Evolutionary conservation across 1,140 invertebrate species (phyloP), one percentile per base, ranked within the genome.

Genomic region (Eufriesea mexicana): DNA sequence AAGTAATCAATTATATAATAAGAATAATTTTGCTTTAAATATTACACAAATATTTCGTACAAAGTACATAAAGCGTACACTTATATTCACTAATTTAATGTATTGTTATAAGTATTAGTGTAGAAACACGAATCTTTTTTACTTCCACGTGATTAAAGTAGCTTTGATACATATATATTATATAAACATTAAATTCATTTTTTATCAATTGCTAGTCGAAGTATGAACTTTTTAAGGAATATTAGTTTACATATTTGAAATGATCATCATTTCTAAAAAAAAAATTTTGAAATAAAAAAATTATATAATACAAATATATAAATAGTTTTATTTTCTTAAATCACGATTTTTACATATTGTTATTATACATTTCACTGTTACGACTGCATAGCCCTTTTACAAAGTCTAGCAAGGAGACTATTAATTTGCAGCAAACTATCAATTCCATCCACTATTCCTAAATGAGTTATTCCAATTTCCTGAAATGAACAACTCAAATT

Each of bases 211-310:
- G 47, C 78, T 82, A 82, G 67, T 82, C 73, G 2, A 79, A 70
- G 6, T 66, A 67, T 66, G 35, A 35, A 35, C 35, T 2, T 16
- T 12, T 54, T n/a, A n/a, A n/a, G n/a, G n/a, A 64, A 54, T 35
- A 28, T 45, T 70, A 25, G 18, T 70, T 45, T 14, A 61, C 2
- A 25, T 51, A 49, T 66, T n/a, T 18, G 9, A 64, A 66, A 70
- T 10, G 23, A 64, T 54, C 18, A 61, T 28, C 8, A 18, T 28
- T 49, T 35, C 14, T 2, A n/a, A 51, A 16, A 18, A 49, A 79
- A n/a, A 45, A 71, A 20, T 25, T 82, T 57, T 67, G 8, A 49
- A 82, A 72, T 88, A 80, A 83, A 75, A 23, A 68, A 72, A 51
- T 25, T 78, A 68, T 71, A 25, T 35, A 35, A 4, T 35, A 35